phyloP scores from a whole-genome alignment of 2,888 invertebrate genomes.

The Tineola bisselliella region DNA sequence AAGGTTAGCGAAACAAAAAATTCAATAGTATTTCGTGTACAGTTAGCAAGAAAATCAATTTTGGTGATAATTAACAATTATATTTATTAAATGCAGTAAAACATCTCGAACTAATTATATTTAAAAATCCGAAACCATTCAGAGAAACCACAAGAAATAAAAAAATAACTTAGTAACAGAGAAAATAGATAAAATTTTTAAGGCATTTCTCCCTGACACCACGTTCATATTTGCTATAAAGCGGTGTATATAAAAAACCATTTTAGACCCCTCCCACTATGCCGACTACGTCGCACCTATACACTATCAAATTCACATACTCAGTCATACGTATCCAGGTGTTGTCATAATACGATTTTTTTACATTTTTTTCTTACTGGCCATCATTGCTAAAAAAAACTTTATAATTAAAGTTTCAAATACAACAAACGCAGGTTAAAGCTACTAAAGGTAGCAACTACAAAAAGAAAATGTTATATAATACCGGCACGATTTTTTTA shows the following conservation, averaged over 20 bases:
- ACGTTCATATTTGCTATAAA: not conserved
- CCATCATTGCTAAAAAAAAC: not conserved
- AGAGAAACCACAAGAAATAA: not conserved
- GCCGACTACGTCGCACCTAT: not conserved
- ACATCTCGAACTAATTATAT: too few species aligned
- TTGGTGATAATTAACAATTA: too few species aligned
- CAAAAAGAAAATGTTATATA: too few species aligned
- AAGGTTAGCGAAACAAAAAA: too few species aligned
- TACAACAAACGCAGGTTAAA: not conserved
- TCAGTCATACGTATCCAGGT: conserved; percentile 6
- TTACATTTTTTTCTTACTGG: not conserved
- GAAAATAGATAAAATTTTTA: not conserved
- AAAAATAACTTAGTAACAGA: not conserved
- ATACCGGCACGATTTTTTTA: not conserved
- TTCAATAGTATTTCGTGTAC: too few species aligned
- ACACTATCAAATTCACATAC: conserved; percentile 1
- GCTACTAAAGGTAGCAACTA: not conserved
- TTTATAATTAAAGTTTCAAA: not conserved
- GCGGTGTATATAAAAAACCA: not conserved
- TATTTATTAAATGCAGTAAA: too few species aligned
- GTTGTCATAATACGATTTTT: not conserved
- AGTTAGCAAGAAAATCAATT: too few species aligned
- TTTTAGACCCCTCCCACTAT: not conserved
- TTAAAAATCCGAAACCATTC: too few species aligned
- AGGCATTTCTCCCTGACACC: not conserved